Conservation (phyloP, 2,888 invertebrate species). For the Polymixis flavicincta region DNA sequence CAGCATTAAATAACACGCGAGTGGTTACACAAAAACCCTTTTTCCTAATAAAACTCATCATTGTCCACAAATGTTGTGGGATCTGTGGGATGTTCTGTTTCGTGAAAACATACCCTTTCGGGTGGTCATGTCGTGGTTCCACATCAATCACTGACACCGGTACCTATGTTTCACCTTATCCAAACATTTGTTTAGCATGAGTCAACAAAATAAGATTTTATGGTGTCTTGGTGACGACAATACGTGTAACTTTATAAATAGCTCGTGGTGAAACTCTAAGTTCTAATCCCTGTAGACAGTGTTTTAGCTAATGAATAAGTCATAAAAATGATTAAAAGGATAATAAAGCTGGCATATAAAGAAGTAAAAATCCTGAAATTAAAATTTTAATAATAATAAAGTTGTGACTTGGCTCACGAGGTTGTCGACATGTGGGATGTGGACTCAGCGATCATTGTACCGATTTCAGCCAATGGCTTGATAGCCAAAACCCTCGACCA, state of each 20-base stretch:
- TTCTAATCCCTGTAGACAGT: neutral
- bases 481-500: too few species aligned
- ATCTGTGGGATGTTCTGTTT: conserved; percentile 27
- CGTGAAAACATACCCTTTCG: conserved; percentile 29
- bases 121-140: conserved; percentile 27
- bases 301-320: neutral
- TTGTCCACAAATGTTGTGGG: conserved; percentile 45
- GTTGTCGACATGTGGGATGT: too few species aligned
- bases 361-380: neutral
- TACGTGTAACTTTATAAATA: neutral
- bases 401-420: too few species aligned
- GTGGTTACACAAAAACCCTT: conserved; percentile 35
- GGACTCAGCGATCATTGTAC: too few species aligned
- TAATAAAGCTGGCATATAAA: neutral
- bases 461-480: too few species aligned
- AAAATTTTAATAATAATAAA: too few species aligned
- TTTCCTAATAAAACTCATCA: conserved; percentile 50
- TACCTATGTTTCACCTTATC: conserved; percentile 16
- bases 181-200: conserved; percentile 34
- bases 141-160: conserved; percentile 45
- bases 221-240: conserved; percentile 10
- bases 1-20: conserved; percentile 2
- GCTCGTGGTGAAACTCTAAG: neutral
- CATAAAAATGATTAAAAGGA: neutral
- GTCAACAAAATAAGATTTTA: conserved; percentile 23